Evolutionary conservation across 2,888 invertebrate genomes (phyloP).

Genomic region (Abrostola triplasia): DNA sequence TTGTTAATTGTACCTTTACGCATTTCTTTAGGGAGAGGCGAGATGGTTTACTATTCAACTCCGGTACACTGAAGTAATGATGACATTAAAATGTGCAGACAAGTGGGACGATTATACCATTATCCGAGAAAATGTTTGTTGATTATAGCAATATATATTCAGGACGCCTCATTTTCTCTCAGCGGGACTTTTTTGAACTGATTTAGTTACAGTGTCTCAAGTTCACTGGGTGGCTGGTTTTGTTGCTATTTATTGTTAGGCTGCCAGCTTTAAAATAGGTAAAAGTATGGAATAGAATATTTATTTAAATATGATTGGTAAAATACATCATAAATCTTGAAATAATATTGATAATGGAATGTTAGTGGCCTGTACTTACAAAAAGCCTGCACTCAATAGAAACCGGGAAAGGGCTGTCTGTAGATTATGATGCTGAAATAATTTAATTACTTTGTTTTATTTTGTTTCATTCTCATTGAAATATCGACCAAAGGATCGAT

Average conservation of each 20-base stretch:
- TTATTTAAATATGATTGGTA: too few species aligned
- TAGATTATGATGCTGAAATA: neutral
- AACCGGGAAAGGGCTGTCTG: neutral
- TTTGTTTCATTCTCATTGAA: neutral
- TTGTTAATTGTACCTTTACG: too few species aligned
- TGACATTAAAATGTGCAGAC: constrained; percentile 3
- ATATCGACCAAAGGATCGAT: too few species aligned
- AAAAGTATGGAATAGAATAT: too few species aligned
- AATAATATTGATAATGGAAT: too few species aligned
- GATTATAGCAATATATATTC: constrained; percentile 3
- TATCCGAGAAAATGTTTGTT: constrained; percentile 2
- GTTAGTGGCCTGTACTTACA: neutral
- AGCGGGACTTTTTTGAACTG: neutral
- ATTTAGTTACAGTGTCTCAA: neutral
- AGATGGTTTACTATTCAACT: neutral
- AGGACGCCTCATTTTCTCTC: neutral
- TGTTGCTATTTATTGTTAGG: neutral
- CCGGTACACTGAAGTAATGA: neutral
- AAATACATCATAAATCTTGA: too few species aligned
- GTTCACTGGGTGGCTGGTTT: neutral
- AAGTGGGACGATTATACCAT: constrained; percentile 1
- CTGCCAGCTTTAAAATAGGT: too few species aligned
- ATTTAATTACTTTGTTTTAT: neutral
- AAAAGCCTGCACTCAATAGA: neutral
- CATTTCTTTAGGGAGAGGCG: too few species aligned